phyloP scores from a whole-genome alignment of 2,888 invertebrate genomes.

The Acanthosepion esculentum region DNA sequence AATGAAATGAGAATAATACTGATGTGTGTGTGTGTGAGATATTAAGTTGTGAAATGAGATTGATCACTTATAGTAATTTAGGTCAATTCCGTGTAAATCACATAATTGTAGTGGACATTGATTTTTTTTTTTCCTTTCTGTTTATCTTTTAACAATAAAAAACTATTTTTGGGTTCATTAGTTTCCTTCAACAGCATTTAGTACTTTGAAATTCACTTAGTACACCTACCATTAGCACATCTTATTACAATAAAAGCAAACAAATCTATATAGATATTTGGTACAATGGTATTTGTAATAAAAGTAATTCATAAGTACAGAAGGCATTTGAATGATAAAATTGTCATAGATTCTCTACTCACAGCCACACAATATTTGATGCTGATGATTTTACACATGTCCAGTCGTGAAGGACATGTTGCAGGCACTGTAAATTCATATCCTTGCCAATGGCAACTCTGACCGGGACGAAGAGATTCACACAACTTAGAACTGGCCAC shows the following conservation, averaged over 20 bases:
- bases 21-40: not conserved
- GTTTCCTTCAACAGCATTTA: not conserved
- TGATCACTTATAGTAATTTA: not conserved
- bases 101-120: not conserved
- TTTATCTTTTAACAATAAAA: not conserved
- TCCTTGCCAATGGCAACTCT: slow-evolving; percentile 67
- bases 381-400: slow-evolving; percentile 70
- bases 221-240: not conserved
- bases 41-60: not conserved
- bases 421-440: slow-evolving; percentile 66
- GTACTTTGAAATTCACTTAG: not conserved
- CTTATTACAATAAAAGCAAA: not conserved
- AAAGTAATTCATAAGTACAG: not conserved
- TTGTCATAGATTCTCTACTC: slow-evolving; percentile 52
- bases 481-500: slow-evolving; percentile 63
- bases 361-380: slow-evolving; percentile 71
- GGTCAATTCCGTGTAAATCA: not conserved
- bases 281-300: not conserved
- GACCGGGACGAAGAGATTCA: slow-evolving; percentile 66
- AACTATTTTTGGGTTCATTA: not conserved
- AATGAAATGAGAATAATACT: no score
- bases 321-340: not conserved
- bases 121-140: not conserved
- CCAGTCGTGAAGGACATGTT: slow-evolving; percentile 67
- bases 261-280: not conserved